Evolutionary conservation across 2,888 invertebrate species (phyloP), one percentile per base, ranked within the genome.

Genomic region (Thyatira batis): DNA sequence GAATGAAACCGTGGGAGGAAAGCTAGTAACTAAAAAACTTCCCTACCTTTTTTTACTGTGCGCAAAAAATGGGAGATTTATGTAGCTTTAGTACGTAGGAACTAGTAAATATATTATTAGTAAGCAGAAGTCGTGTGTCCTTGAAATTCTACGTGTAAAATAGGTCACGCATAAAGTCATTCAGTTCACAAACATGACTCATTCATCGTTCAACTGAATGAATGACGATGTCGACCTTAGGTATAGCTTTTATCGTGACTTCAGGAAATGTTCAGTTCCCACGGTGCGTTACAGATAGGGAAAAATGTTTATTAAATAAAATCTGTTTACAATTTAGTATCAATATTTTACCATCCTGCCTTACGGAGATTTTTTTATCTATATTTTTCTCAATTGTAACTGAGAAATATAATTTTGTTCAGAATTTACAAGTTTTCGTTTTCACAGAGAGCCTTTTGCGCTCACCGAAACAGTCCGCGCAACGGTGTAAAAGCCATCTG

Each of bases 181-280:
- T 30, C n/a, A 30, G 11, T 30, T 2, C 30, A 30, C 1, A 23
- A n/a, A 30, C 3, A 0, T 39, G 39, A 39, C 39, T 17, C 39
- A 39, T 17, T 39, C 13, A 39, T 39, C 17, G 39, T 39, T 39
- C 8, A 39, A 17, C 39, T 17, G 39, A 39, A 39, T 20, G 20
- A n/a, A 39, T 50, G 50, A 21, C 50, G 8, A 13, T 39, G 10
- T 20, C n/a, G 39, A 50, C 50, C 50, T 50, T n/a, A n/a, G n/a
- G n/a, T n/a, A 33, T 30, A 50, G 10, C 8, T 39, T 50, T 50
- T 39, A 39, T 39, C 20, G 13, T 39, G 3, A n/a, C 21, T 50
- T 39, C 50, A 50, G 50, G 50, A 50, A 50, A 50, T 39, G 50
- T 50, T 23, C 39, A 23, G 39, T 50, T 50, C 50, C 50, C 50